Conservation (phyloP, 2,113 vertebrate species). For the Neogobius melanostomus region DNA sequence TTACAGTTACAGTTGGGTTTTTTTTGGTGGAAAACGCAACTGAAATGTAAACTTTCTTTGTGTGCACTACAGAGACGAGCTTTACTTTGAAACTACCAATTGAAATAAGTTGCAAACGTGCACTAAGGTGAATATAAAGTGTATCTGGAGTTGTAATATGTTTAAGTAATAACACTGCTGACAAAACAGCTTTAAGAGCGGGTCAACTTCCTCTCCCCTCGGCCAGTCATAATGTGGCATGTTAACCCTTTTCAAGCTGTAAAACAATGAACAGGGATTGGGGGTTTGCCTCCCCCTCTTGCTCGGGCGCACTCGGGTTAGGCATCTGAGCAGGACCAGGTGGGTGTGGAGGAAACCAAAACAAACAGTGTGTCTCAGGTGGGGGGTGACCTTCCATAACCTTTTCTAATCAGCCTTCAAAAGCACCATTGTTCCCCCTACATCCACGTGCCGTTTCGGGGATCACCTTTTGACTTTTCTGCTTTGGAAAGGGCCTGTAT, state of each 20-base stretch:
- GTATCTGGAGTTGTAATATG: background rate
- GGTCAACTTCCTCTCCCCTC: background rate
- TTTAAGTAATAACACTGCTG: background rate
- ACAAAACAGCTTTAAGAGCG: background rate
- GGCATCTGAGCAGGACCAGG: conserved; percentile 40
- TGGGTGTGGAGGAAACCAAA: conserved; percentile 12
- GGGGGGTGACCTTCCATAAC: background rate
- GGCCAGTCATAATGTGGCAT: conserved; percentile 10
- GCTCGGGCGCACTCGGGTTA: conserved; percentile 16
- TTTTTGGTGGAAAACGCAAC: too few relatives aligned
- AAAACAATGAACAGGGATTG: conserved; percentile 23
- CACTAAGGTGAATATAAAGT: too few relatives aligned
- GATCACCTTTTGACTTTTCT: background rate
- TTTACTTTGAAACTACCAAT: too few relatives aligned
- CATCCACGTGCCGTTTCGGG: background rate
- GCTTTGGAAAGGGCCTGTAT: background rate
- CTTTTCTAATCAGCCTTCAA: conserved; percentile 13
- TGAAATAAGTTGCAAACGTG: too few relatives aligned
- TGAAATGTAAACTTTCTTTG: background rate
- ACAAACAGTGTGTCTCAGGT: conserved; percentile 23
- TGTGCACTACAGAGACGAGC: background rate
- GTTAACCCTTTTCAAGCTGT: conserved; percentile 30
- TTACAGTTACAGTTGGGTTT: too few relatives aligned
- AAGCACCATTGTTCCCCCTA: background rate
- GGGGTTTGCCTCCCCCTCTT: conserved; percentile 4